Conservation (phyloP, 2,113 vertebrate species). For the Hyperopisus bebe region DNA sequence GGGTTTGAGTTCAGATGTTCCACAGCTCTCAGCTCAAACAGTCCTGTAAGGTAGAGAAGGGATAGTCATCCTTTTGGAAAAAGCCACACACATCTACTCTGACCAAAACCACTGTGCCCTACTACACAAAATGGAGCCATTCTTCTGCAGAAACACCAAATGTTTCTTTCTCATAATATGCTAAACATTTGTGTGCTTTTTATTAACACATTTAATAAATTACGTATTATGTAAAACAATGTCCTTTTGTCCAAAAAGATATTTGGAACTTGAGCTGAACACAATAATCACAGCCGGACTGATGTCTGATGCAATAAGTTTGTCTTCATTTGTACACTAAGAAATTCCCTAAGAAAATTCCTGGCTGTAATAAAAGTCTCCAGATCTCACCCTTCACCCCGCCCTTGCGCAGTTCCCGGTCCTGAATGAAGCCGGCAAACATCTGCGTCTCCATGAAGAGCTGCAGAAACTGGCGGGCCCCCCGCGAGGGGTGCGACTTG, state of each 20-base stretch:
- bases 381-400: conserved; percentile 68
- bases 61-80: conserved; percentile 12
- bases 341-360: background rate
- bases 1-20: conserved; percentile 79
- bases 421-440: conserved; percentile 96
- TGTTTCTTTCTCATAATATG: background rate
- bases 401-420: conserved; percentile 83
- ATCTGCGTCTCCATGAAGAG: conserved; percentile 98
- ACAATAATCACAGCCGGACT: background rate
- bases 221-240: background rate
- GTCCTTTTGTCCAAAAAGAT: background rate
- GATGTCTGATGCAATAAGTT: background rate
- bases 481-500: conserved; percentile 81
- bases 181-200: background rate
- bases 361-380: background rate
- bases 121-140: background rate
- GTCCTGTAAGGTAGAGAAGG: conserved; percentile 56
- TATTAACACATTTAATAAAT: too few relatives aligned
- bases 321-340: background rate
- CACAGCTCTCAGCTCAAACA: conserved; percentile 84
- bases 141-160: background rate
- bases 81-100: conserved; percentile 10
- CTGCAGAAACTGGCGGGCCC: conserved; percentile 82
- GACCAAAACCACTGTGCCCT: background rate
- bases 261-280: background rate